Conservation (phyloP, 2,797 vertebrate genomes). For the Danio choprae region DNA sequence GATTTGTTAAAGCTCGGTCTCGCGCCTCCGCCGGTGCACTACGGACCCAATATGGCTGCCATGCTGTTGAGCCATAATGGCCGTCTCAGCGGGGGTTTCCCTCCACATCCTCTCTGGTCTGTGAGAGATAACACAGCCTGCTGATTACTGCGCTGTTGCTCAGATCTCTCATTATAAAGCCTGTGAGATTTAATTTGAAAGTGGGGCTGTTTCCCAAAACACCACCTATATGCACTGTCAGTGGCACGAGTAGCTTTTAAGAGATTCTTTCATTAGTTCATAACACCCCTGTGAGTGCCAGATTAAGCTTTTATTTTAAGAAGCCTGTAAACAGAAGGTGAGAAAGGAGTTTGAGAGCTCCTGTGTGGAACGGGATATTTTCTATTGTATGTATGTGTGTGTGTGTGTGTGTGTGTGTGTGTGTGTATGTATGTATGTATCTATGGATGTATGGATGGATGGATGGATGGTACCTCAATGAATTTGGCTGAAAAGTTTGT, state of each 20-base stretch:
- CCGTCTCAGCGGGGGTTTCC: constrained; percentile 43
- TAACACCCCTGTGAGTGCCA: constrained; percentile 67
- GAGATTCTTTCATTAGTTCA: constrained; percentile 78
- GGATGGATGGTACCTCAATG: no score
- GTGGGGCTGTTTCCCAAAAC: constrained; percentile 56
- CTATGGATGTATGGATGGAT: no score
- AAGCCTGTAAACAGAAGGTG: constrained; percentile 58
- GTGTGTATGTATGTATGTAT: no score
- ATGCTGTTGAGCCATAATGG: constrained; percentile 52
- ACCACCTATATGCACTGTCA: constrained; percentile 66
- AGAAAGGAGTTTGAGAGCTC: neutral
- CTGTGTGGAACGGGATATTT: neutral
- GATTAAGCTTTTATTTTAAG: constrained; percentile 65
- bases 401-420: no score
- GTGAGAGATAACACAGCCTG: constrained; percentile 73
- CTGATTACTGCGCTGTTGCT: constrained; percentile 70
- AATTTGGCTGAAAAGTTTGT: no score
- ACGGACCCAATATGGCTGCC: constrained; percentile 42
- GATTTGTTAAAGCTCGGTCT: constrained; percentile 46
- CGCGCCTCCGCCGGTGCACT: constrained; percentile 8
- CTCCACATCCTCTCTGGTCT: constrained; percentile 66
- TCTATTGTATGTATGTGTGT: neutral
- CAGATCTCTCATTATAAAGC: constrained; percentile 73
- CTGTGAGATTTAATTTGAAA: constrained; percentile 68
- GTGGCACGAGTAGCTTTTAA: constrained; percentile 70